Evolutionary conservation across 1,140 invertebrate genomes (phyloP).

Genomic region (Drosophila willistoni): DNA sequence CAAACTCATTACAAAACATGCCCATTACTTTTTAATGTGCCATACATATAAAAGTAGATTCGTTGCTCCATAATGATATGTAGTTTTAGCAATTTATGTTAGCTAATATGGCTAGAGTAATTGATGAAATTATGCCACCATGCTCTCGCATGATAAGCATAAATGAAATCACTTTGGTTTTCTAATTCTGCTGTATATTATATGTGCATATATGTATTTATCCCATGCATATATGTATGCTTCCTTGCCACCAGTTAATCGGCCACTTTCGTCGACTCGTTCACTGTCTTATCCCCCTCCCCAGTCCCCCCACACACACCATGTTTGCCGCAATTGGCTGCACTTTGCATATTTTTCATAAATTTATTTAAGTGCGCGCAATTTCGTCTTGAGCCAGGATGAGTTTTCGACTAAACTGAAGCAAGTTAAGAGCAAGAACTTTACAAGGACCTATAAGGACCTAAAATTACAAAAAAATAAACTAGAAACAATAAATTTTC

Average conservation of each 20-base stretch:
- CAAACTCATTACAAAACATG: conserved; percentile 14
- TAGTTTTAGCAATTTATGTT: not conserved
- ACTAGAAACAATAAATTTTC: conserved; percentile 12
- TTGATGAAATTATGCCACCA: not conserved
- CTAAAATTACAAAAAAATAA: not conserved
- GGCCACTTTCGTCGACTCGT: not conserved
- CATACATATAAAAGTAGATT: too few species aligned
- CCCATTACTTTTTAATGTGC: too few species aligned
- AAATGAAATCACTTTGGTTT: conserved; percentile 2
- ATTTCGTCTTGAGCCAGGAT: conserved; percentile 25
- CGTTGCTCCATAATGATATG: too few species aligned
- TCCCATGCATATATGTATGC: not conserved
- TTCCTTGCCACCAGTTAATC: conserved; percentile 1
- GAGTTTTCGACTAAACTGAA: conserved; percentile 3
- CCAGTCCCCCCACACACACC: not conserved
- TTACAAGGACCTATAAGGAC: not conserved
- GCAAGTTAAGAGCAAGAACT: not conserved
- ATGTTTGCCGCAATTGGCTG: conserved; percentile 32
- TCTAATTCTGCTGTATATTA: not conserved
- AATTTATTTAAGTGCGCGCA: conserved; percentile 41
- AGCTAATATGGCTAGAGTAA: not conserved
- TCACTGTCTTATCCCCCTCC: not conserved
- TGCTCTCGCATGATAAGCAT: not conserved
- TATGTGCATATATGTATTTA: not conserved
- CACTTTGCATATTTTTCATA: conserved; percentile 46